Conservation (phyloP, 92 coral and sea anemone genomes). For the Siderastrea siderea region DNA sequence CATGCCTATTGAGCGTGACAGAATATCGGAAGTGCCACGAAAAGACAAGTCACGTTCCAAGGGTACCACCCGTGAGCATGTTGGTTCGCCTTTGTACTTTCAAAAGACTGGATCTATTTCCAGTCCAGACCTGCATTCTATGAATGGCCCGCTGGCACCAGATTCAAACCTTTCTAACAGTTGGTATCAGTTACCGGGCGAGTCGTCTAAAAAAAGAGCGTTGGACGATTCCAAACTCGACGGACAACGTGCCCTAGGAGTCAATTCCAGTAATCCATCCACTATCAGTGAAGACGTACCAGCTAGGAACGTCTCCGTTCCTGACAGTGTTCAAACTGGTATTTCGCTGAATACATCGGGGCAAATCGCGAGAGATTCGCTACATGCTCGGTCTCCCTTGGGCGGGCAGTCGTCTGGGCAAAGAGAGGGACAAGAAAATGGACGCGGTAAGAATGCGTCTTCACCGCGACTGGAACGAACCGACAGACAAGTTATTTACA, state of each 20-base stretch:
- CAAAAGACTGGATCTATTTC: conserved; percentile 40
- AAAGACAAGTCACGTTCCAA: conserved; percentile 21
- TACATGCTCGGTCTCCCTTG: conserved; percentile 10
- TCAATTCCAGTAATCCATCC: not conserved
- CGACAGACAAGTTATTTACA: conserved; percentile 66
- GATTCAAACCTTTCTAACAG: conserved; percentile 26
- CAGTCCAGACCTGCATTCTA: conserved; percentile 41
- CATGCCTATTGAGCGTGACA: conserved; percentile 22
- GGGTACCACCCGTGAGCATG: conserved; percentile 52
- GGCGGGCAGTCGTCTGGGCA: not conserved
- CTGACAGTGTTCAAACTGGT: conserved; percentile 1
- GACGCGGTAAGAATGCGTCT: conserved; percentile 12
- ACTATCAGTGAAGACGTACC: not conserved
- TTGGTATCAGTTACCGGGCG: conserved; percentile 27
- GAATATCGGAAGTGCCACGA: conserved; percentile 14
- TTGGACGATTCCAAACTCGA: not conserved
- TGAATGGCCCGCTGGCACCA: conserved; percentile 28
- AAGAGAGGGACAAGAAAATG: not conserved
- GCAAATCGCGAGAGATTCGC: not conserved
- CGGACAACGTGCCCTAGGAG: not conserved
- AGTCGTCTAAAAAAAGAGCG: not conserved
- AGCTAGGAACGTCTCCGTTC: not conserved
- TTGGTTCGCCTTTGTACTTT: conserved; percentile 62
- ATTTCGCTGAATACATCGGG: not conserved
- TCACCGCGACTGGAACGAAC: conserved; percentile 54